Evolutionary conservation across 1,140 invertebrate genomes (phyloP).

Genomic region (Ladona fulva): DNA sequence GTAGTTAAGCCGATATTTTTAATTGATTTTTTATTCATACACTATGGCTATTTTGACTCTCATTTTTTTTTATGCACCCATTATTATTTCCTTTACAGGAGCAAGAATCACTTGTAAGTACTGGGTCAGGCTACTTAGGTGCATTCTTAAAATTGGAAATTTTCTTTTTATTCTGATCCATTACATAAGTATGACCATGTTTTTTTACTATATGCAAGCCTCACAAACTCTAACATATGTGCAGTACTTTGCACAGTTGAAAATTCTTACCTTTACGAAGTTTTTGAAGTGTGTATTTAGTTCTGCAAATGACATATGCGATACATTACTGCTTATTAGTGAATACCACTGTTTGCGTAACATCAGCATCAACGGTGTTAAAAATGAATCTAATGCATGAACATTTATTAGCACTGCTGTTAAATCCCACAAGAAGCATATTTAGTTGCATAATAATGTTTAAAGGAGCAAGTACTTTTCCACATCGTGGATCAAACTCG

Average conservation of each 20-base stretch:
- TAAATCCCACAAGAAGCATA: not conserved
- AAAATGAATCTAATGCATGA: not conserved
- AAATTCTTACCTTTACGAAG: not conserved
- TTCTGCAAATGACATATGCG: not conserved
- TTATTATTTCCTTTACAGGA: constrained; percentile 31
- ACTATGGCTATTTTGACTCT: too few relatives aligned
- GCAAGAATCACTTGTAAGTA: constrained; percentile 35
- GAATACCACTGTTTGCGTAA: not conserved
- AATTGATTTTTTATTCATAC: too few relatives aligned
- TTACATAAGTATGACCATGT: not conserved
- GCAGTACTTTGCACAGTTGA: not conserved
- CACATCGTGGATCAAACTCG: too few relatives aligned
- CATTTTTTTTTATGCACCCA: not conserved
- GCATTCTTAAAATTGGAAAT: not conserved
- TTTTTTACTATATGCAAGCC: not conserved
- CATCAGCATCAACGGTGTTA: not conserved
- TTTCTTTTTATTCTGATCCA: not conserved
- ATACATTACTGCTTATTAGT: not conserved
- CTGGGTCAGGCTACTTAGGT: not conserved
- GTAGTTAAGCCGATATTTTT: too few relatives aligned
- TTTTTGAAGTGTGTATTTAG: constrained; percentile 10
- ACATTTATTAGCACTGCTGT: not conserved
- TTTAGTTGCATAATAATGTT: not conserved
- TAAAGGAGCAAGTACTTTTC: not conserved
- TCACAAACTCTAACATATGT: not conserved